phyloP scores from a whole-genome alignment of 1,140 invertebrate genomes.

The Megalopta genalis region DNA sequence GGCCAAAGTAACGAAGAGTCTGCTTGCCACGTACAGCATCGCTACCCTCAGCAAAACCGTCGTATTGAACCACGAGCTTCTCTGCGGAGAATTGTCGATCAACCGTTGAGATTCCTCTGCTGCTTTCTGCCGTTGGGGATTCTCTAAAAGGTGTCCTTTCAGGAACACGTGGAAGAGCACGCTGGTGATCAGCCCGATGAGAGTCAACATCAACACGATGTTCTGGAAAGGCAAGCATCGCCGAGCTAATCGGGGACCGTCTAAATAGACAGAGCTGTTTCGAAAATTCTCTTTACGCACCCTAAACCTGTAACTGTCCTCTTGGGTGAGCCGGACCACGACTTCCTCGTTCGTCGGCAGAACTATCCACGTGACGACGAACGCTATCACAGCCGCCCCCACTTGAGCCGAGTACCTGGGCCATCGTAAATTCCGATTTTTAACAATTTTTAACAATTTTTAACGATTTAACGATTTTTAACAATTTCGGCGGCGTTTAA shows the following conservation, averaged over 20 bases:
- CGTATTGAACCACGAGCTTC: slow-evolving; percentile 62
- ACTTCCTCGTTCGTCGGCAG: slow-evolving; percentile 81
- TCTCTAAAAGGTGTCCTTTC: slow-evolving; percentile 74
- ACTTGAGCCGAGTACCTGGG: slow-evolving; percentile 91
- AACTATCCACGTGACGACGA: slow-evolving; percentile 88
- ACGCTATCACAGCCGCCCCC: slow-evolving; percentile 88
- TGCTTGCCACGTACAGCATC: slow-evolving; percentile 88
- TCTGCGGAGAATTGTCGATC: slow-evolving; percentile 17
- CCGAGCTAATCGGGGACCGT: too few relatives aligned
- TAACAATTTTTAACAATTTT: too few relatives aligned
- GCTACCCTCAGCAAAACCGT: slow-evolving; percentile 73
- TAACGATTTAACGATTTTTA: too few relatives aligned
- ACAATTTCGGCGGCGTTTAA: too few relatives aligned
- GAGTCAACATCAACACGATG: slow-evolving; percentile 81
- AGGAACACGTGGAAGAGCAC: slow-evolving; percentile 82
- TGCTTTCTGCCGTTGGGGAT: slow-evolving; percentile 23
- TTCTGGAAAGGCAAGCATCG: slow-evolving; percentile 74
- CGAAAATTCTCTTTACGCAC: slow-evolving; percentile 76
- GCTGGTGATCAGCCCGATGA: slow-evolving; percentile 81
- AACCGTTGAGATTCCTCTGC: slow-evolving; percentile 41
- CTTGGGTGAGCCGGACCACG: slow-evolving; percentile 82
- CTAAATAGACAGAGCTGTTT: too few relatives aligned
- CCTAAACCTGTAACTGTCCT: slow-evolving; percentile 88
- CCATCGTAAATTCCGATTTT: neutral
- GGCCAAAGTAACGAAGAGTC: slow-evolving; percentile 91